Evolutionary conservation across 2,113 vertebrate genomes (phyloP).

Genomic region (Diadophis punctatus): DNA sequence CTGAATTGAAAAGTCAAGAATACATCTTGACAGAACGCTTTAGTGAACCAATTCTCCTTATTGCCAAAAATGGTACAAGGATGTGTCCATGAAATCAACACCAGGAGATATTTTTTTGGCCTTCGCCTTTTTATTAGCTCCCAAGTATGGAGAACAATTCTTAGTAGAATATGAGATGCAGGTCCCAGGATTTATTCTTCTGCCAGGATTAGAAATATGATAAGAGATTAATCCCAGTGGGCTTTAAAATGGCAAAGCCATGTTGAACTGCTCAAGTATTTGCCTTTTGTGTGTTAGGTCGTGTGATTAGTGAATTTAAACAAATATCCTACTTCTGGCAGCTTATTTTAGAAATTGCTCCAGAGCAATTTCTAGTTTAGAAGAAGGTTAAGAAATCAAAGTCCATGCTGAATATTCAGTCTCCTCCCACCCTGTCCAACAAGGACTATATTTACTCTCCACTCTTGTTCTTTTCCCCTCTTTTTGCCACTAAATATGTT

Average conservation of each 20-base stretch:
- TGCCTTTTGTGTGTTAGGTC: not conserved
- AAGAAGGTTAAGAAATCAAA: not conserved
- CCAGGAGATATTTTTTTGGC: not conserved
- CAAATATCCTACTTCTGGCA: not conserved
- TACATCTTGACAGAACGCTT: not conserved
- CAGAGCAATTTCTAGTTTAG: not conserved
- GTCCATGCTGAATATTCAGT: not conserved
- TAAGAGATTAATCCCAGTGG: not conserved
- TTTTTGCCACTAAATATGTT: too few species aligned
- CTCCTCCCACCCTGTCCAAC: not conserved
- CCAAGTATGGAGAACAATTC: not conserved
- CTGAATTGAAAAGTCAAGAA: not conserved
- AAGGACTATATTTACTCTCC: not conserved
- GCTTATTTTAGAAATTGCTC: not conserved
- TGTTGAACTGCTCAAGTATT: not conserved
- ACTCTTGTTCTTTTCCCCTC: not conserved
- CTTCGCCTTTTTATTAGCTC: not conserved
- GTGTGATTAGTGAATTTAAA: not conserved
- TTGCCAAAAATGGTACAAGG: not conserved
- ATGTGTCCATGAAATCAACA: not conserved
- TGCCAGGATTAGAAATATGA: not conserved
- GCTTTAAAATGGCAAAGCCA: not conserved
- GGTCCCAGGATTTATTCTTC: not conserved
- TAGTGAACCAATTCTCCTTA: not conserved
- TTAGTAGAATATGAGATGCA: not conserved